These are phyloP conservation scores for Reinhardtius hippoglossoides DNA, from an alignment of 2,113 vertebrate species.

Conservation along the genomic window DNA sequence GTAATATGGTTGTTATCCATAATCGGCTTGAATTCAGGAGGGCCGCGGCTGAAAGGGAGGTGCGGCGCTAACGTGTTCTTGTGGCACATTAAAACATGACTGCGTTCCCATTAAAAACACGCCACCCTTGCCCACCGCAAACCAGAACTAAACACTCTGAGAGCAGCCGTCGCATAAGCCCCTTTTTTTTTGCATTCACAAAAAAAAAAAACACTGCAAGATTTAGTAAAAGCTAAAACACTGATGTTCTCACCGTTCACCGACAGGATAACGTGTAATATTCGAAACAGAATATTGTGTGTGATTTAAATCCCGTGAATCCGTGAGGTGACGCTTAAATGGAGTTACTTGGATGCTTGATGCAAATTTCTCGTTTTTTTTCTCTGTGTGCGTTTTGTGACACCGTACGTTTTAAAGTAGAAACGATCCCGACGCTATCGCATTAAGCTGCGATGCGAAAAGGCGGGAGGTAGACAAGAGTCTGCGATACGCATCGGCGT, in stretches of 20 bases:
- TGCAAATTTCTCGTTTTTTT: constrained; percentile 69
- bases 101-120: constrained; percentile 51
- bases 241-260: constrained; percentile 19
- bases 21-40: constrained; percentile 97
- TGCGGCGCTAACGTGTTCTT: constrained; percentile 87
- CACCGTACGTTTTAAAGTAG: constrained; percentile 74
- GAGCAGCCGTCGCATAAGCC: constrained; percentile 12
- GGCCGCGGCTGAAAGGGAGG: constrained; percentile 72
- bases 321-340: constrained; percentile 45
- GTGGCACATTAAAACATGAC: constrained; percentile 72
- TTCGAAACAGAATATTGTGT: constrained; percentile 47
- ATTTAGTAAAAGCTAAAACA: constrained; percentile 24
- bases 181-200: constrained; percentile 7
- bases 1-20: constrained; percentile 98
- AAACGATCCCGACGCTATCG: constrained; percentile 71
- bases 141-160: constrained; percentile 59
- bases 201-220: constrained; percentile 17
- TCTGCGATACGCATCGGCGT: constrained; percentile 65
- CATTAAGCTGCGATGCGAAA: constrained; percentile 63
- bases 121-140: constrained; percentile 36
- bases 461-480: constrained; percentile 63
- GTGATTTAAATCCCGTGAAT: constrained; percentile 56
- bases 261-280: constrained; percentile 27
- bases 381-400: constrained; percentile 63
- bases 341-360: constrained; percentile 67